Conservation (phyloP, 92 coral and sea anemone species). For the Zoanthus sociatus region DNA sequence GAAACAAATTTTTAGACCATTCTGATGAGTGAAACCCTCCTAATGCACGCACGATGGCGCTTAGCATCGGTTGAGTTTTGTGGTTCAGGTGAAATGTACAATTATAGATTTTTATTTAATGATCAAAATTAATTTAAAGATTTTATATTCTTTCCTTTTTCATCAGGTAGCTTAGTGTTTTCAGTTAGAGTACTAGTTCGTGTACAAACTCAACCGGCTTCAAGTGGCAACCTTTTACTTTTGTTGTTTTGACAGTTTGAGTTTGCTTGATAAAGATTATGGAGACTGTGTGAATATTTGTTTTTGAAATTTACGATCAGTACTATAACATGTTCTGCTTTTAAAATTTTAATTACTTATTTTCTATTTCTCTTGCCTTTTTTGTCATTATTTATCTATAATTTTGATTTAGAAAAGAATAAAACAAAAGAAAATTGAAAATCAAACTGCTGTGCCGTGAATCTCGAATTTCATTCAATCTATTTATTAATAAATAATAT, state of each 20-base stretch:
- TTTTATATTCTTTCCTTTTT: not conserved
- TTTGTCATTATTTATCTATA: too few relatives aligned
- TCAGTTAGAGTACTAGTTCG: not conserved
- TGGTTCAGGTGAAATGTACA: not conserved
- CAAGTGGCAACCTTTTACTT: not conserved
- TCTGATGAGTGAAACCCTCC: constrained; percentile 25
- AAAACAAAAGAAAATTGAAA: too few relatives aligned
- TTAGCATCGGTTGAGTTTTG: not conserved
- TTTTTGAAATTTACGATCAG: too few relatives aligned
- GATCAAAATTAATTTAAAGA: not conserved
- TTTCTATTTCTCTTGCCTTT: too few relatives aligned
- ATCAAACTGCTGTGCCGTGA: too few relatives aligned
- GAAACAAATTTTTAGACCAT: not conserved
- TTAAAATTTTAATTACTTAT: too few relatives aligned
- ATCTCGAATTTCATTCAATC: too few relatives aligned
- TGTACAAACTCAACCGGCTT: not conserved
- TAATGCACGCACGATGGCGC: not conserved
- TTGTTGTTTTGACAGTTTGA: not conserved
- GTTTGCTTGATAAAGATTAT: not conserved
- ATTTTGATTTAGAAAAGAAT: too few relatives aligned
- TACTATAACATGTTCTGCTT: too few relatives aligned
- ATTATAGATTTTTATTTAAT: not conserved
- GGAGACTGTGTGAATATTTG: not conserved
- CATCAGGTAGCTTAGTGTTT: not conserved
- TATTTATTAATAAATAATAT: too few relatives aligned